Base-by-base conservation (phyloP, 2,888 invertebrate genomes). In the Brachylomia viminalis region DNA sequence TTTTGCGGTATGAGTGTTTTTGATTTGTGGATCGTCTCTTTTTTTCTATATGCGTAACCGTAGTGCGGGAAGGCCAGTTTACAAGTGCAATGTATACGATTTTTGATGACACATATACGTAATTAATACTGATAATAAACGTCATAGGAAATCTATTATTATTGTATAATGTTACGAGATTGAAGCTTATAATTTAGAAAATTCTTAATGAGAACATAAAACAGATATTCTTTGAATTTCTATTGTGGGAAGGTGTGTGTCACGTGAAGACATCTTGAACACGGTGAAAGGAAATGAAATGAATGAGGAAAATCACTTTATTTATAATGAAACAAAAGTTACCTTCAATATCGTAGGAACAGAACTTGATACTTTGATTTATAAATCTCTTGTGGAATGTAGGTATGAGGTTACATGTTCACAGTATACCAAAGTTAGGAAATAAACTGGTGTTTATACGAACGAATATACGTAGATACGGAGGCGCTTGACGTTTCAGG, bases 51-150 rank as follows among this genome's bases (percentile, higher is more conserved):
- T 87, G 87, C 89, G 85, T 91, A 90, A 90, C 89, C 89, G 92
- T 94, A 94, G 94, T 93, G 92, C 90, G 91, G 94, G 91, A 93
- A 96, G 96, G 96, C 96, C 96, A 96, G 96, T 96, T 95, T 93
- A 95, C 95, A 95, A 95, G 96, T 96, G 97, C 97, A 97, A 96
- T 97, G 96, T 96, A 96, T 96, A 97, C 96, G 96, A 97, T 96
- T 96, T 94, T 96, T 95, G 94, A 96, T 92, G 94, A 96, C 95
- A 95, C 94, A 96, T 96, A 96, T 96, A 96, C 96, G 96, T 96
- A 96, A 96, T 94, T 89, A 86, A 93, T 93, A 94, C 94, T 95
- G 94, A 95, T 95, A 95, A 93, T 95, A 93, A 95, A 95, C 92
- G 91, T 95, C 93, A 95, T 95, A 95, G 92, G 92, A 92, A 94